Conservation (phyloP, 2,797 vertebrate genomes). For the Phylloscopus collybita region DNA sequence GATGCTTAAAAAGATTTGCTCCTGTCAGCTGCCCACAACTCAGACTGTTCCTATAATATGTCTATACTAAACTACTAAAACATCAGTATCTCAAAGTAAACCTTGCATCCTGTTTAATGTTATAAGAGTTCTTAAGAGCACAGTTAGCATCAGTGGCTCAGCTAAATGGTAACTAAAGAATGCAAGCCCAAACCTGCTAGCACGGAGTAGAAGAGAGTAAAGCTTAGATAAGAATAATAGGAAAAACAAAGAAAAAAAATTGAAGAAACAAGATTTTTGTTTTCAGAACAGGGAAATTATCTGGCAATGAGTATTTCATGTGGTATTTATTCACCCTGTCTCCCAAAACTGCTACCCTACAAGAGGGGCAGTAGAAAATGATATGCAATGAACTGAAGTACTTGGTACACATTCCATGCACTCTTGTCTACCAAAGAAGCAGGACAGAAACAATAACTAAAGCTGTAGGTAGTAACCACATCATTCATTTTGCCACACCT, state of each 20-base stretch:
- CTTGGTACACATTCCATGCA: not conserved
- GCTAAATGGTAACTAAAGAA: not conserved
- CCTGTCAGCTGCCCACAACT: not conserved
- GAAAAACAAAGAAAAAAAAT: not conserved
- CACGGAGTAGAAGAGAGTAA: not conserved
- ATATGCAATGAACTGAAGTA: not conserved
- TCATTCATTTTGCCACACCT: not conserved
- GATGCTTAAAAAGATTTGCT: not conserved
- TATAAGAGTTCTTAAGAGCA: not conserved
- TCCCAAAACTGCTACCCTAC: not conserved
- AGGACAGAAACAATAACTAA: not conserved
- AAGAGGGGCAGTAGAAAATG: not conserved
- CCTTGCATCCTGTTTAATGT: not conserved
- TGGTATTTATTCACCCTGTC: not conserved
- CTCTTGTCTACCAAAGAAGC: not conserved
- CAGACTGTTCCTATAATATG: not conserved
- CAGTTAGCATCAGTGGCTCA: not conserved
- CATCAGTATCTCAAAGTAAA: not conserved
- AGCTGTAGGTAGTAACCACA: not conserved
- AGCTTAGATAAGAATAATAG: not conserved
- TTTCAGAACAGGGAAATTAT: not conserved
- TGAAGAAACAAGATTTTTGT: not conserved
- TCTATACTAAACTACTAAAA: not conserved
- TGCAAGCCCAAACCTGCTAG: not conserved
- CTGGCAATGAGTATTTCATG: not conserved